Evolutionary conservation across 2,888 invertebrate genomes (phyloP).

Genomic region (Standfussiana lucernea): DNA sequence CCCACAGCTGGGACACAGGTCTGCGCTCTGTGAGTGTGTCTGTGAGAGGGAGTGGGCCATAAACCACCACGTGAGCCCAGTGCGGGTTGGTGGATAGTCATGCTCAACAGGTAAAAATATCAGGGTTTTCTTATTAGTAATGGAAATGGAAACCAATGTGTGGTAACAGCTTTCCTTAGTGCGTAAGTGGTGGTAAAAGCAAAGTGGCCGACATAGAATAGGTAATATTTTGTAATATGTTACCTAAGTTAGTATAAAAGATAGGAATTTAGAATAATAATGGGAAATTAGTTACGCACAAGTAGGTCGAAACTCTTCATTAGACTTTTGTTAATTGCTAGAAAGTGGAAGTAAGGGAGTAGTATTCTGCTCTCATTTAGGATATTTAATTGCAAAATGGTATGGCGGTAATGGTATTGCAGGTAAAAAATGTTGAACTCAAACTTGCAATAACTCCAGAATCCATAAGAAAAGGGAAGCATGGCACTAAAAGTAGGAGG

Average conservation of each 20-base stretch:
- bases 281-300: constrained; percentile 21
- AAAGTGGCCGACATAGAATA: constrained; percentile 10
- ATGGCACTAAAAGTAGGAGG: background rate
- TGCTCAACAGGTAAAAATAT: constrained; percentile 10
- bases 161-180: constrained; percentile 1
- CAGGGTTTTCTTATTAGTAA: constrained; percentile 28
- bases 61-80: background rate
- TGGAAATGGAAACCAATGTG: constrained; percentile 13
- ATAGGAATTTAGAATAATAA: constrained; percentile 29
- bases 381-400: background rate
- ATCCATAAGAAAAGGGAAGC: background rate
- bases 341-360: background rate
- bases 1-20: background rate
- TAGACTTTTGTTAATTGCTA: constrained; percentile 20
- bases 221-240: background rate
- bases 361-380: background rate
- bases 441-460: background rate
- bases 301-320: constrained; percentile 2
- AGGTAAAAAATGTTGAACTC: background rate
- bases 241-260: constrained; percentile 9
- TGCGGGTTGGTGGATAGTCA: background rate
- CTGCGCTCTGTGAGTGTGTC: too few species aligned
- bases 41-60: background rate
- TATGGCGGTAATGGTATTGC: background rate
- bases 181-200: constrained; percentile 16